These are phyloP conservation scores for Branchellion lobata DNA, from an alignment of 2,888 invertebrate species.

Conservation along the genomic window DNA sequence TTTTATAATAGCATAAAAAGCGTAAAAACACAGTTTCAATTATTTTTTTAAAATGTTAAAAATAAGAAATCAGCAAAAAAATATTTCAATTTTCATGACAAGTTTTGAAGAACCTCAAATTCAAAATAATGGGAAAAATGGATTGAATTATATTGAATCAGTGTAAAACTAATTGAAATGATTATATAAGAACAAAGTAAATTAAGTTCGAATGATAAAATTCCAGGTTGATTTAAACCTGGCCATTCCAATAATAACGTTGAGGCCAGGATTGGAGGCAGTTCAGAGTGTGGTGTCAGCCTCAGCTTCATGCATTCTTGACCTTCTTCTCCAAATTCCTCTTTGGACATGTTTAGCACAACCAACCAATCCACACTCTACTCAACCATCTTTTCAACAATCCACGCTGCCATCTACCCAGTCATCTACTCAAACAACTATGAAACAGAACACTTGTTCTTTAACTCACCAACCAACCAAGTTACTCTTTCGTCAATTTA, in stretches of 20 bases:
- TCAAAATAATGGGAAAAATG: too few species aligned
- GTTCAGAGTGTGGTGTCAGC: slow-evolving; percentile 81
- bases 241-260: slow-evolving; percentile 82
- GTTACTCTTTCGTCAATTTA: neutral
- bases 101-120: too few species aligned
- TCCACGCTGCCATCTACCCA: too few species aligned
- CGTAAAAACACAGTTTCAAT: too few species aligned
- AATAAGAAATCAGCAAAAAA: too few species aligned
- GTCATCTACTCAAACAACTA: neutral
- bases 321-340: slow-evolving; percentile 83
- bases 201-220: neutral
- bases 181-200: too few species aligned
- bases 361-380: slow-evolving; percentile 53
- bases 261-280: slow-evolving; percentile 82
- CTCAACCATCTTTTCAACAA: neutral
- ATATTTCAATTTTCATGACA: too few species aligned
- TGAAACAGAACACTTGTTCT: neutral
- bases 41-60: too few species aligned
- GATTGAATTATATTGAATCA: too few species aligned
- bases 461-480: neutral
- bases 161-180: too few species aligned
- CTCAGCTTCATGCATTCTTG: slow-evolving; percentile 80
- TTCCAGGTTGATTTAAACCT: slow-evolving; percentile 80
- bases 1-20: too few species aligned
- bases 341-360: slow-evolving; percentile 79